phyloP scores from a whole-genome alignment of 2,888 invertebrate genomes.

The Nemoura dubitans region DNA sequence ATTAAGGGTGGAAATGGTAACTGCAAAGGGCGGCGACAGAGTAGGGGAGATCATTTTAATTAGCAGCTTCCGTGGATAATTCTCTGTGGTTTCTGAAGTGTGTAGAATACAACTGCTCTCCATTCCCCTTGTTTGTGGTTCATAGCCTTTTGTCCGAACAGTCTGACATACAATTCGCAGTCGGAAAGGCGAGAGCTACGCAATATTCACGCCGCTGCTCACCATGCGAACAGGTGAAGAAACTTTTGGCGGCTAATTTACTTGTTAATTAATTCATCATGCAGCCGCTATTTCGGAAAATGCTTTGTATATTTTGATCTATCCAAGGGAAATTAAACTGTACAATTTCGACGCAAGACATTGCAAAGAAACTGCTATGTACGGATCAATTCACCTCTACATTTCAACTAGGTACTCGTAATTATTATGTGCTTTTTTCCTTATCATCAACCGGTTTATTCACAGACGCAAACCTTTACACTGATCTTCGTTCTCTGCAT shows the following conservation, averaged over 20 bases:
- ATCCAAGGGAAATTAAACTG: background rate
- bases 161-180: background rate
- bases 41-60: conserved; percentile 37
- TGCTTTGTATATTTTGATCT: background rate
- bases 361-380: no score
- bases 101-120: conserved; percentile 23
- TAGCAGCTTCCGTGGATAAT: conserved; percentile 40
- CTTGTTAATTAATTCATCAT: background rate
- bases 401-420: background rate
- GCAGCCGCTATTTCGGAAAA: background rate
- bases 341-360: background rate
- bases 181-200: background rate
- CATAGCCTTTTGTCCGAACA: conserved; percentile 22
- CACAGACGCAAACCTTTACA: background rate
- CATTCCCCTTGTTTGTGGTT: conserved; percentile 24
- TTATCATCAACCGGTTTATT: background rate
- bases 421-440: background rate
- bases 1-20: background rate
- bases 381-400: no score
- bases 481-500: background rate
- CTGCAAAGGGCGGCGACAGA: background rate
- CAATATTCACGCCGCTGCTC: background rate
- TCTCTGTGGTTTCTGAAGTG: conserved; percentile 21
- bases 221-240: background rate
- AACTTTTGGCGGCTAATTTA: background rate